Evolutionary conservation across 2,797 vertebrate genomes (phyloP).

Genomic region (Hirundo rustica): DNA sequence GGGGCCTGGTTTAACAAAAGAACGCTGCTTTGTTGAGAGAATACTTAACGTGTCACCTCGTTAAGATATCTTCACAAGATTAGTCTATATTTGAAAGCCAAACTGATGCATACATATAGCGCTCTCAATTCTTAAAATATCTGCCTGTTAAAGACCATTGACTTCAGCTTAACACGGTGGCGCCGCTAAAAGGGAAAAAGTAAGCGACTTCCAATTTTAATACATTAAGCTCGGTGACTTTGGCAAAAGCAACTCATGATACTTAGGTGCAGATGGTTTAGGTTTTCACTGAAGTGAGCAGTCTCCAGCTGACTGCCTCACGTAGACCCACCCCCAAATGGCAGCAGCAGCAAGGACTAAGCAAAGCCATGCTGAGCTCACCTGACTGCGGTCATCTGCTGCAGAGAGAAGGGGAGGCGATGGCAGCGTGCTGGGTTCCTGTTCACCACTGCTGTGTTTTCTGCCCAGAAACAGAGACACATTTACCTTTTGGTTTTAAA

Average conservation of each 20-base stretch:
- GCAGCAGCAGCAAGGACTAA: background rate
- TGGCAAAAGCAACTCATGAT: background rate
- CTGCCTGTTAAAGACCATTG: background rate
- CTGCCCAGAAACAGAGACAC: slow-evolving; percentile 67
- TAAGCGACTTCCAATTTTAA: background rate
- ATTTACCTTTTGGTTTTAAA: background rate
- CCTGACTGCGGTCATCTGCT: slow-evolving; percentile 89
- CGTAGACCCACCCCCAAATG: background rate
- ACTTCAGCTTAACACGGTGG: background rate
- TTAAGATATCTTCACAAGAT: background rate
- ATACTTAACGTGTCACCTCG: background rate
- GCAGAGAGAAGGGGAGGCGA: slow-evolving; percentile 90
- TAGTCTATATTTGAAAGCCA: background rate
- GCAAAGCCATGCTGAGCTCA: background rate
- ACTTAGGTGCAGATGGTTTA: background rate
- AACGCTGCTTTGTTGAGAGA: too few relatives aligned
- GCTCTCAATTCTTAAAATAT: background rate
- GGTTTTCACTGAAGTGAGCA: background rate
- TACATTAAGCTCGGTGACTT: background rate
- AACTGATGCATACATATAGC: background rate
- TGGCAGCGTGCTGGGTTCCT: slow-evolving; percentile 89
- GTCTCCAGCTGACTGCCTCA: background rate
- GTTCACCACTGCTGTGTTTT: slow-evolving; percentile 97
- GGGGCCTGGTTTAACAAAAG: background rate
- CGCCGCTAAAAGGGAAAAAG: background rate